These are phyloP conservation scores for Leptobrachium leishanense DNA, from an alignment of 2,113 vertebrate genomes.

Conservation along the genomic window DNA sequence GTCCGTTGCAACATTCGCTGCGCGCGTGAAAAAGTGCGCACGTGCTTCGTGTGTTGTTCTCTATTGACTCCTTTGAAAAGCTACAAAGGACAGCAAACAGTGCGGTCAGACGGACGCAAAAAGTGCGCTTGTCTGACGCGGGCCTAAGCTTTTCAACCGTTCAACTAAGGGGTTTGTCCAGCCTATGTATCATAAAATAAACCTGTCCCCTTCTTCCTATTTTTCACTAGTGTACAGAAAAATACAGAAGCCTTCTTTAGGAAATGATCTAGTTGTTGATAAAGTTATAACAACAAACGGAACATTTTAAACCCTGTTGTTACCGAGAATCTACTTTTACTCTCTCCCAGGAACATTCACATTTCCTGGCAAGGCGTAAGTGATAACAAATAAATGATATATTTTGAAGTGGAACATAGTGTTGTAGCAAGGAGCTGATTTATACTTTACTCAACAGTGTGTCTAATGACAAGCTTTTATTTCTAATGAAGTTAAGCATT, in stretches of 20 bases:
- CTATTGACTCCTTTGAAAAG: no score
- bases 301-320: not conserved
- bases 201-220: not conserved
- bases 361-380: slow-evolving; percentile 12
- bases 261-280: slow-evolving; percentile 1
- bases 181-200: no score
- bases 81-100: no score
- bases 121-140: no score
- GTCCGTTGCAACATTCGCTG: no score
- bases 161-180: no score
- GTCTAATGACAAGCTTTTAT: slow-evolving; percentile 31
- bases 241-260: not conserved
- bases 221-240: not conserved
- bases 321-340: not conserved
- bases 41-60: no score
- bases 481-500: slow-evolving; percentile 38
- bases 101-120: no score
- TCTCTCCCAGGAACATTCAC: not conserved
- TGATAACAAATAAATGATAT: slow-evolving; percentile 31
- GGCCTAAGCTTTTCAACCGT: no score
- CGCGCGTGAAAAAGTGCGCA: no score
- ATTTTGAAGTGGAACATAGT: not conserved
- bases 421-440: slow-evolving; percentile 21
- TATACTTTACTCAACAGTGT: slow-evolving; percentile 28
- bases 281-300: not conserved